Evolutionary conservation across 2,888 invertebrate genomes (phyloP), one percentile per base, ranked within the genome.

Genomic region (Amphipyra tragopoginis): DNA sequence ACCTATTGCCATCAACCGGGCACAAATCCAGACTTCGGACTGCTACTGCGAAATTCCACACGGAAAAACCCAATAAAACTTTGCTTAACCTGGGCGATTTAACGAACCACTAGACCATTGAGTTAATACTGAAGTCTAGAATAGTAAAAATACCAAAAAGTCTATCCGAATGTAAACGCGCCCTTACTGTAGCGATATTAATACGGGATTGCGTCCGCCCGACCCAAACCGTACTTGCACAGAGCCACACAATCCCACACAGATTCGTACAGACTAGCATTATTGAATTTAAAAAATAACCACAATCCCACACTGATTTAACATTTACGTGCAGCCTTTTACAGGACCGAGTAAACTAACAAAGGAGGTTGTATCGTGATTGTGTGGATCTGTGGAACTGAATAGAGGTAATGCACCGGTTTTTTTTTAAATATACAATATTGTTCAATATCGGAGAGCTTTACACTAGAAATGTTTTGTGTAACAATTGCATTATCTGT

Each of bases 251-350:
- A 61, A 62, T 5, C 50, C n/a, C 13, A 39, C 42, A 48, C 39
- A 50, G 48, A 36, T 0, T 36, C 1, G 36, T 36, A 11, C 36
- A 36, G 29, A 29, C 43, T 58, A n/a, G 34, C 44, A 53, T 55
- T 75, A 77, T 81, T 78, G 70, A 77, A 81, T 78, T 81, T 75
- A 56, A 74, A 72, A 81, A 74, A 61, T 67, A 70, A 55, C 39
- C 55, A 62, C 44, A 57, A 40, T 66, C 53, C 56, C 47, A 56
- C 33, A 65, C 72, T 65, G 70, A 79, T 84, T 78, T 75, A 77
- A 77, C 66, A 78, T 79, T 77, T 64, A 76, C 67, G 65, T 75
- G 57, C 59, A 57, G 54, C 61, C 51, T 50, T 66, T 63, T 61
- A 56, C 52, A 54, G 52, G 53, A 53, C 43, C 51, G 49, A 55